These are phyloP conservation scores for Crambe crambe DNA, from an alignment of 37 sponge, comb jelly and placozoan genomes.

Conservation along the genomic window DNA sequence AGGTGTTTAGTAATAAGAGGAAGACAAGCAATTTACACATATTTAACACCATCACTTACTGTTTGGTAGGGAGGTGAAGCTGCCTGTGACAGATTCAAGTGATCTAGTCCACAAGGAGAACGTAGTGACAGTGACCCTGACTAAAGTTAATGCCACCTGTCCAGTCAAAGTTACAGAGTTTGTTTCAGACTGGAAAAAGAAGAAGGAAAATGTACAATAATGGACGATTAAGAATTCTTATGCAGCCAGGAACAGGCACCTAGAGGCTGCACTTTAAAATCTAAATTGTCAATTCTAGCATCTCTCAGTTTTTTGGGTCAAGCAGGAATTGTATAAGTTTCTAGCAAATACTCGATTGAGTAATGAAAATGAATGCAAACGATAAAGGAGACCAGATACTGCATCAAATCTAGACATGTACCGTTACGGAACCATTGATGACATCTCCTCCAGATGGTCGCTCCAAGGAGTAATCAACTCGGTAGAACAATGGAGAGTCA, in stretches of 20 bases:
- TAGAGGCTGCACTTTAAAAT: no score
- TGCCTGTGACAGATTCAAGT: neutral
- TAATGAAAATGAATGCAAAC: no score
- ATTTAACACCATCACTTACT: neutral
- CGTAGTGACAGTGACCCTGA: constrained; percentile 8
- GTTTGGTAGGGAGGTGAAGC: neutral
- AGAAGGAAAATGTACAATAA: neutral
- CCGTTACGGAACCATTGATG: no score
- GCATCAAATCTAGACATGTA: no score
- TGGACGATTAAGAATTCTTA: no score
- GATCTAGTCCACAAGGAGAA: constrained; percentile 32
- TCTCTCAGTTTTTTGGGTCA: no score
- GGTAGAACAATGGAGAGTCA: constrained; percentile 8
- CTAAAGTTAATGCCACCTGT: neutral
- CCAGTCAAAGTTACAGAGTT: neutral
- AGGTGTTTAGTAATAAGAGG: neutral
- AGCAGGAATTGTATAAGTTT: no score
- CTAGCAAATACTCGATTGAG: no score
- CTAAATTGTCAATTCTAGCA: no score
- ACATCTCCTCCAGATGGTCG: no score
- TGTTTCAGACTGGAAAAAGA: neutral
- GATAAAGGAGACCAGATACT: no score
- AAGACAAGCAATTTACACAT: neutral
- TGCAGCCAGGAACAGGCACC: no score
- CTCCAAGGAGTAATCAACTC: constrained; percentile 12